These are phyloP conservation scores for Batillaria attramentaria DNA, from an alignment of 1,140 invertebrate genomes.

Conservation along the genomic window DNA sequence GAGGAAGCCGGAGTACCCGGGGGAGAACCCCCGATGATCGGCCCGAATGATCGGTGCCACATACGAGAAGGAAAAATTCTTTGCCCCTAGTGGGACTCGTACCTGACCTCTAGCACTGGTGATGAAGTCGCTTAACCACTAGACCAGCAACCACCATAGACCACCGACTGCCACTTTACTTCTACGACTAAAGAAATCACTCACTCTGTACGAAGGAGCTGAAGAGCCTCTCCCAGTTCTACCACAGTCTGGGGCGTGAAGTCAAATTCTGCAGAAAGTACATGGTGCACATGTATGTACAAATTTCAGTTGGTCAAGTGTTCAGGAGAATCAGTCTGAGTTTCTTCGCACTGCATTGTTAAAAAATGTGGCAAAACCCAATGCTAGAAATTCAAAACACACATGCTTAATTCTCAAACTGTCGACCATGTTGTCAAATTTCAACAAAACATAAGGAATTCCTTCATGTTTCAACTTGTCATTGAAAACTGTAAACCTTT, in stretches of 20 bases:
- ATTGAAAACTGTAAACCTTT: no score
- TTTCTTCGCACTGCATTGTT: background rate
- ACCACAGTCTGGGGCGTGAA: slow-evolving; percentile 60
- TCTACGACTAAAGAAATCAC: slow-evolving; percentile 3
- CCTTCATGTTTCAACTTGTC: no score
- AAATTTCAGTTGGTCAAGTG: slow-evolving; percentile 57
- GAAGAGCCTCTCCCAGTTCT: slow-evolving; percentile 61
- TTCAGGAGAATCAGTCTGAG: no score
- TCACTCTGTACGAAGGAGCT: slow-evolving; percentile 76
- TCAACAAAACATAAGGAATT: background rate
- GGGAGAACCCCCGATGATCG: no score
- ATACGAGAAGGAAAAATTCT: background rate
- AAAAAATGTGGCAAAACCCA: background rate
- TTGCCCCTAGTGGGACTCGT: background rate
- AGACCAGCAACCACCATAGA: no score
- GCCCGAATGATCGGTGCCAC: background rate
- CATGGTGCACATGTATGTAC: slow-evolving; percentile 72
- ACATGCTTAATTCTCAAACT: background rate
- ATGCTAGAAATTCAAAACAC: background rate
- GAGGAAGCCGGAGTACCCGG: no score
- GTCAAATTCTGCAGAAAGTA: slow-evolving; percentile 57
- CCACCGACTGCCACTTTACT: background rate
- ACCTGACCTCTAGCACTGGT: background rate
- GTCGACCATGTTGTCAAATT: background rate
- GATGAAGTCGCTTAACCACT: no score